Percentiles rank a stretch among this genome's conserved stretches.
phyloP scores from a whole-genome alignment of 2,888 invertebrate genomes.

The Diaprepes abbreviatus region DNA sequence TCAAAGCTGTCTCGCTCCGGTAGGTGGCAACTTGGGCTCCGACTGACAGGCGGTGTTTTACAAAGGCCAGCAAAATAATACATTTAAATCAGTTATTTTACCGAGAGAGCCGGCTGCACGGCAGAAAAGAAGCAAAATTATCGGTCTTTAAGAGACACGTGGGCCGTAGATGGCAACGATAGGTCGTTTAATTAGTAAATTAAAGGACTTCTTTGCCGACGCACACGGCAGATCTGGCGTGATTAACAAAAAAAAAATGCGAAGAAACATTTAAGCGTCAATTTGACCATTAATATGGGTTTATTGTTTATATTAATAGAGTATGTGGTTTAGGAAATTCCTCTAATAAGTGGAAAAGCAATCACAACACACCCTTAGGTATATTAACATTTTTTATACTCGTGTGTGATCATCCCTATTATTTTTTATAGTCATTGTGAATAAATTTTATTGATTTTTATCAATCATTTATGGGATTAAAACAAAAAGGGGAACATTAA shows the following conservation, averaged over 20 bases:
- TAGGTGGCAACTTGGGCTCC: slow-evolving; percentile 15
- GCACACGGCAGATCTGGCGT: slow-evolving; percentile 12
- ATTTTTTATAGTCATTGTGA: no score
- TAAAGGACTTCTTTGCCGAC: slow-evolving; percentile 25
- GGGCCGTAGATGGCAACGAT: slow-evolving; percentile 28
- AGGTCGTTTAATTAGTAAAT: slow-evolving; percentile 28
- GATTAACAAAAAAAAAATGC: slow-evolving; percentile 11
- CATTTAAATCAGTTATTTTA: slow-evolving; percentile 27
- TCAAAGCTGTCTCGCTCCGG: slow-evolving; percentile 13
- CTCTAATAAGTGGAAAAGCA: no score
- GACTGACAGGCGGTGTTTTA: slow-evolving; percentile 11
- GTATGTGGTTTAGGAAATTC: no score
- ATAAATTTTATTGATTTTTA: no score
- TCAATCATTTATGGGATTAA: no score
- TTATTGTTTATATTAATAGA: no score
- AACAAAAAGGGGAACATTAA: no score
- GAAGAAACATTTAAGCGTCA: slow-evolving; percentile 4
- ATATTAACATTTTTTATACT: no score
- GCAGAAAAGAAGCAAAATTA: slow-evolving; percentile 19
- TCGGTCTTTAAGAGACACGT: slow-evolving; percentile 22
- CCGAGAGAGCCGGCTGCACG: slow-evolving; percentile 16
- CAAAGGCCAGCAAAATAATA: slow-evolving; percentile 15
- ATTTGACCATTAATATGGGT: not conserved
- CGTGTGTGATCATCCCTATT: no score
- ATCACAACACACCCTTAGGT: no score